Evolutionary conservation across 2,888 invertebrate species (phyloP), one percentile per base, ranked within the genome.

Genomic region (Lasioglossum figueresi): DNA sequence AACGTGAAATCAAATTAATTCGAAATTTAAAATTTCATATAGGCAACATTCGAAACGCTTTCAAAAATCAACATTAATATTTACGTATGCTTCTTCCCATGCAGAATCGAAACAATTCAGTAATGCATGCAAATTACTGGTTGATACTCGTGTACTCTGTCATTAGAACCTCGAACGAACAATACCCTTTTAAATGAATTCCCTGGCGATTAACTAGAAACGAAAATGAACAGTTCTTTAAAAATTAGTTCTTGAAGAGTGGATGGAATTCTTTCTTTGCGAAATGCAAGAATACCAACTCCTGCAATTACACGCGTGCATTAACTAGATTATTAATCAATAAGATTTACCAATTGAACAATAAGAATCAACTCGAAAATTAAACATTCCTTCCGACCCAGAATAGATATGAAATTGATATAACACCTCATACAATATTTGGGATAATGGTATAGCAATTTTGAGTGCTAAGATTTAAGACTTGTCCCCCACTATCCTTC

Each of bases 1-100:
- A 59, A 59, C 59, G 59, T 59, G 27, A 59, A 59, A 59, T 59
- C 27, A 27, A 59, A 59, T 59, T 59, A 59, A 59, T 59, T 59
- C 14, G 59, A 10, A 27, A n/a, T 27, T 4, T 12, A 14, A 27
- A n/a, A 59, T 59, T 27, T 27, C 59, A 59, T 59, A 27, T 4
- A 56, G 56, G n/a, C n/a, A 27, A 56, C 56, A 12, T 56, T 56
- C 12, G n/a, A 27, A n/a, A 56, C 14, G 14, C 14, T 27, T 59
- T 59, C 27, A 14, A 59, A 27, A 27, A 27, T 4, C 27, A 27
- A 27, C 59, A 59, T 59, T 27, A 59, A 59, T 59, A 59, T 59
- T 59, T 27, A 59, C 10, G 4, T n/a, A 59, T 14, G 27, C 14
- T n/a, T 59, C n/a, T 59, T 59, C n/a, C 59, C 27, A 4, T 59